A percentile compares a stretch with the other conserved stretches of the same genome.
Conservation (phyloP, 2,113 vertebrate species). For the Onychostoma macrolepis region DNA sequence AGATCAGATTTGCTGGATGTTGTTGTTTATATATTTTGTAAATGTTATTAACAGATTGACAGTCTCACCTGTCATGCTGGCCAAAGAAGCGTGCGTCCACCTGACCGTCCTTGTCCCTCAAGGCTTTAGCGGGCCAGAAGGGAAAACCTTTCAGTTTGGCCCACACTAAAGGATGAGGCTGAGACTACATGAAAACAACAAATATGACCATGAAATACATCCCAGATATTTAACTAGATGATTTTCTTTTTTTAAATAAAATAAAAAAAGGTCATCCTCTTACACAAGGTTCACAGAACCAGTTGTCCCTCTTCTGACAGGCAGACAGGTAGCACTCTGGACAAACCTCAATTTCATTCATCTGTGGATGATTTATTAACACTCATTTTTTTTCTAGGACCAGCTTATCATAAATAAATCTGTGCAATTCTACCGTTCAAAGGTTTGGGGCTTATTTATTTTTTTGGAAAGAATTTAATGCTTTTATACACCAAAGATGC, state of each 20-base stretch:
- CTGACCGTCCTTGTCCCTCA: constrained; percentile 96
- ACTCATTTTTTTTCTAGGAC: background rate
- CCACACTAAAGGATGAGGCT: constrained; percentile 96
- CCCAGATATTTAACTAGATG: background rate
- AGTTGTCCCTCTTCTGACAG: constrained; percentile 99
- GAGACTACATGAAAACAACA: constrained; percentile 79
- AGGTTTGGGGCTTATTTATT: background rate
- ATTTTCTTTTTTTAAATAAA: no score
- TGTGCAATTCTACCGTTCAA: background rate
- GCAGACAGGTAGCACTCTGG: constrained; percentile 98
- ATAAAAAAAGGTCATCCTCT: constrained; percentile 61
- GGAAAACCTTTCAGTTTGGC: constrained; percentile 98
- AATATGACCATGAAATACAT: constrained; percentile 11
- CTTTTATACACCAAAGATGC: background rate
- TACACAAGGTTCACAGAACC: constrained; percentile 99
- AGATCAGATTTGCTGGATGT: background rate
- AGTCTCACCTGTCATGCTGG: constrained; percentile 92
- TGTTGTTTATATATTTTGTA: background rate
- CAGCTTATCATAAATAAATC: background rate
- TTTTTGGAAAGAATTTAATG: background rate
- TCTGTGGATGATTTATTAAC: constrained; percentile 75
- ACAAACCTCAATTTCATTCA: constrained; percentile 99
- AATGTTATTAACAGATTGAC: background rate
- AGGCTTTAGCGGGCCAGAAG: constrained; percentile 98
- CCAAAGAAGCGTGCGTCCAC: constrained; percentile 98